Percentiles rank a stretch among this genome's conserved stretches.
phyloP scores from a whole-genome alignment of 2,113 vertebrate species.

The Neopipo cinnamomea region DNA sequence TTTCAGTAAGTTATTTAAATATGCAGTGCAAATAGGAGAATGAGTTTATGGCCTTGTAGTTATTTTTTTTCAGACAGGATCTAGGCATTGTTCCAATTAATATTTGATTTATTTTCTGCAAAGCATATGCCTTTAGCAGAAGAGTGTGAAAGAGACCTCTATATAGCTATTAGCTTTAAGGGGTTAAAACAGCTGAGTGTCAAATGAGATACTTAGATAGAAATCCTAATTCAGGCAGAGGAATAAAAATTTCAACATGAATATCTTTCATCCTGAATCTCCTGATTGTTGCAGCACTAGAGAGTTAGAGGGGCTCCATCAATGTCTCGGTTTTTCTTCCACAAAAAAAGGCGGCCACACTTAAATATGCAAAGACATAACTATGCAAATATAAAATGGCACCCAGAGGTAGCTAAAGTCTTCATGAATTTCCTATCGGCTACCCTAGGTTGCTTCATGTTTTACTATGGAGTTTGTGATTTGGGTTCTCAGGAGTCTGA shows the following conservation, averaged over 20 bases:
- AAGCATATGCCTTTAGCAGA: conserved; percentile 29
- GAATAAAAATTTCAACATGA: background rate
- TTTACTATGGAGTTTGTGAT: background rate
- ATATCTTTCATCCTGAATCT: background rate
- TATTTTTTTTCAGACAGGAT: background rate
- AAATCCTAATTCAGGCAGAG: background rate
- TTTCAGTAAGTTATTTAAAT: conserved; percentile 18
- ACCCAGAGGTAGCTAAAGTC: background rate
- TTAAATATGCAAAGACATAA: background rate
- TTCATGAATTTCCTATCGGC: background rate
- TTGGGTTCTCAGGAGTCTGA: background rate
- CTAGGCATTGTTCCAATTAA: conserved; percentile 32
- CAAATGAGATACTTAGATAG: background rate
- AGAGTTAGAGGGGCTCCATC: background rate
- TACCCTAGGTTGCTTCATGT: background rate
- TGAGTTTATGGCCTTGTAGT: background rate
- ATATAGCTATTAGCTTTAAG: background rate
- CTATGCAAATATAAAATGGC: background rate
- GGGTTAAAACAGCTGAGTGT: background rate
- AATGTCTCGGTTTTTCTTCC: background rate
- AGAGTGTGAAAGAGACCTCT: background rate
- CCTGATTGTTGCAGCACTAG: background rate
- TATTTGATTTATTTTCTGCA: conserved; percentile 44
- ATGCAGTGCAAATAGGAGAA: background rate
- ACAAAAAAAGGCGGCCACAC: background rate